These are phyloP conservation scores for Xiphophorus hellerii DNA, from an alignment of 2,113 vertebrate genomes.

Conservation along the genomic window DNA sequence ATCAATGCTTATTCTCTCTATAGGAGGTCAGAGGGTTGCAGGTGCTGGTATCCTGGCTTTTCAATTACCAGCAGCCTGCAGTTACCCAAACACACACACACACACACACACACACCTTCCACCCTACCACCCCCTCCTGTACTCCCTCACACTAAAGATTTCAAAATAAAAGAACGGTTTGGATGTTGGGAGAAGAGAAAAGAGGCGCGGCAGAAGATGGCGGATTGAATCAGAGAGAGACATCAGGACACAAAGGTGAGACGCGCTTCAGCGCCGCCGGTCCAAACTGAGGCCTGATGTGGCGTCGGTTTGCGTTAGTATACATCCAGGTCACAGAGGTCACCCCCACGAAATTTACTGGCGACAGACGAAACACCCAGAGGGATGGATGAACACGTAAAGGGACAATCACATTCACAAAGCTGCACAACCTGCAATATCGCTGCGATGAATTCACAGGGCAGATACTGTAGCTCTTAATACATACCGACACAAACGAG, in stretches of 20 bases:
- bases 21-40: conserved; percentile 76
- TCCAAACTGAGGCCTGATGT: neutral
- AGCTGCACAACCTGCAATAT: no score
- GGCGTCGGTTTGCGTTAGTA: neutral
- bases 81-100: conserved; percentile 40
- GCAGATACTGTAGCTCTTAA: no score
- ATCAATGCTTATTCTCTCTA: conserved; percentile 79
- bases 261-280: neutral
- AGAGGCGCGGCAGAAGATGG: neutral
- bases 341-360: neutral
- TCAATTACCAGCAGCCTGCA: conserved; percentile 80
- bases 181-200: conserved; percentile 5
- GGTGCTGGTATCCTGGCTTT: conserved; percentile 68
- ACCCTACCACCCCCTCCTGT: neutral
- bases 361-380: neutral
- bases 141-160: conserved; percentile 19
- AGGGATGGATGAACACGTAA: neutral
- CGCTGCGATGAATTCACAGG: neutral
- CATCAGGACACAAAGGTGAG: neutral
- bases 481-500: neutral
- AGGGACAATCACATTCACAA: neutral
- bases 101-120: conserved; percentile 30
- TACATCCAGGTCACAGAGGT: neutral
- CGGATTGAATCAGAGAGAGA: neutral
- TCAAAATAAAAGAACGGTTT: conserved; percentile 10